A percentile compares a stretch with the other conserved stretches of the same genome.
phyloP scores from a whole-genome alignment of 2,888 invertebrate genomes.

The Bombylius discolor region DNA sequence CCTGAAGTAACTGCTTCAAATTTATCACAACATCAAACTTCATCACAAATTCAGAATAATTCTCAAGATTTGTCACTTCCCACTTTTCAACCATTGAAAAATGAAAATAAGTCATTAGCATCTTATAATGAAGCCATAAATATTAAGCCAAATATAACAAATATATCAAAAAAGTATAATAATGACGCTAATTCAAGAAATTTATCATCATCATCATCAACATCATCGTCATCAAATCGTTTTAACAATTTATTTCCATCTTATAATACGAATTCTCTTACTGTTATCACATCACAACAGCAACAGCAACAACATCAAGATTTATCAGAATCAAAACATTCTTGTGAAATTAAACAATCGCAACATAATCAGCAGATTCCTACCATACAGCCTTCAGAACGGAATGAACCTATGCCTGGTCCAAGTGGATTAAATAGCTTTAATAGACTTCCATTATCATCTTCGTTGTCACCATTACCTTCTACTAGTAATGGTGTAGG shows the following conservation, averaged over 20 bases:
- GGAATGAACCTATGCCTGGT: constrained; percentile 12
- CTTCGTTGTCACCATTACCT: not conserved
- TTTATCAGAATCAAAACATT: too few relatives aligned
- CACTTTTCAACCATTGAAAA: not conserved
- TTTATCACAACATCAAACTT: not conserved
- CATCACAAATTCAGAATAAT: too few relatives aligned
- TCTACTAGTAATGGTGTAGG: not conserved
- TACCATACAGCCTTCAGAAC: not conserved
- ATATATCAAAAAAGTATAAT: not conserved
- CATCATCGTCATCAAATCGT: not conserved
- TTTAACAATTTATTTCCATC: too few relatives aligned
- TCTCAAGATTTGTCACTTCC: too few relatives aligned
- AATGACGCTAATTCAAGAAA: too few relatives aligned
- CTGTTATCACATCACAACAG: not conserved
- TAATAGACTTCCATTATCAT: not conserved
- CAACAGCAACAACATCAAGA: not conserved
- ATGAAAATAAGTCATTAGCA: too few relatives aligned
- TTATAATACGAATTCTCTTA: not conserved
- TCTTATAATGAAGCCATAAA: too few relatives aligned
- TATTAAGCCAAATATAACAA: not conserved
- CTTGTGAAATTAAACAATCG: too few relatives aligned
- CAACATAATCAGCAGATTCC: too few relatives aligned
- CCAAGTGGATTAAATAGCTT: constrained; percentile 14
- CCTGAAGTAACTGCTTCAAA: not conserved
- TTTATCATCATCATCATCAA: not conserved